These are phyloP conservation scores for Theodoxus fluviatilis DNA, from an alignment of 2,888 invertebrate species.

Conservation along the genomic window DNA sequence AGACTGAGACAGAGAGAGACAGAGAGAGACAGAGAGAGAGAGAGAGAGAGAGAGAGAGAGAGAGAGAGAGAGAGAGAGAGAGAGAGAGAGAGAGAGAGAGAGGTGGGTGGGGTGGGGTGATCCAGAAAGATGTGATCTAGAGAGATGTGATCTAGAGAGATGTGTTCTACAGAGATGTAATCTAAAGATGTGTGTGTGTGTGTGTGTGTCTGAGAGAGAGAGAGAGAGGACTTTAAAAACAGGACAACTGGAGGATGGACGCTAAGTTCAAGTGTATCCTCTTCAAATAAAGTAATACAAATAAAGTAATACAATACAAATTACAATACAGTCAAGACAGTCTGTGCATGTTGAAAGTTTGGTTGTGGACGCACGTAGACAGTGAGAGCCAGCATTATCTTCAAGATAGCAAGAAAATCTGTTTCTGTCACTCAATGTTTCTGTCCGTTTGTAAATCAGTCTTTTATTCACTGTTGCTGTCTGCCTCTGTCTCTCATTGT, in stretches of 20 bases:
- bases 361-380: neutral
- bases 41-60: constrained; percentile 15
- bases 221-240: neutral
- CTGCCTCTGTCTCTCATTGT: constrained; percentile 10
- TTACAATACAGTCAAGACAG: neutral
- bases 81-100: constrained; percentile 9
- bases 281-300: neutral
- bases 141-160: too few species aligned
- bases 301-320: neutral
- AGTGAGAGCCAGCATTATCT: neutral
- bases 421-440: constrained; percentile 8
- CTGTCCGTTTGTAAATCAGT: constrained; percentile 3
- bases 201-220: neutral
- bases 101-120: neutral
- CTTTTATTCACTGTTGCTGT: too few species aligned
- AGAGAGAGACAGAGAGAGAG: constrained; percentile 14
- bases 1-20: constrained; percentile 18
- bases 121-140: neutral
- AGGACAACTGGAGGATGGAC: too few species aligned
- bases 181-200: neutral
- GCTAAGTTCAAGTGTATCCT: too few species aligned
- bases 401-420: too few species aligned
- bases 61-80: neutral
- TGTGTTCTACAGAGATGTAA: neutral
- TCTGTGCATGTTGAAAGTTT: neutral